These are phyloP conservation scores for Serripes groenlandicus DNA, from an alignment of 2,888 invertebrate species.

Conservation along the genomic window DNA sequence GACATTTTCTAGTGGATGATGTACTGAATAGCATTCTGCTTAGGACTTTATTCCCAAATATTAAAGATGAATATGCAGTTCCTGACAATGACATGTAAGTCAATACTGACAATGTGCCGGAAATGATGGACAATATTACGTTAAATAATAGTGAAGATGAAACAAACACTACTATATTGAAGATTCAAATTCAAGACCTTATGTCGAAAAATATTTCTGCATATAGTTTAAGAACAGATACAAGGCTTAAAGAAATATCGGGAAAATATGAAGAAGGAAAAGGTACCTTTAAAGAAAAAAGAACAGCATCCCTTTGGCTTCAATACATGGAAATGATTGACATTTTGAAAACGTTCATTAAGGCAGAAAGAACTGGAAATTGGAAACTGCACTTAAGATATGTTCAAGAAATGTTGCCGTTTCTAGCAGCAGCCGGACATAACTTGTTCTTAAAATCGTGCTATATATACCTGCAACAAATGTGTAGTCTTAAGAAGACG, in stretches of 20 bases:
- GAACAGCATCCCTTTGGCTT: slow-evolving; percentile 58
- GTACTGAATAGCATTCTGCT: slow-evolving; percentile 41
- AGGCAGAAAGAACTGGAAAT: slow-evolving; percentile 60
- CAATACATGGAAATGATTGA: slow-evolving; percentile 71
- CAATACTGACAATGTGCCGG: neutral
- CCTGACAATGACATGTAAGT: neutral
- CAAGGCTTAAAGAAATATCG: neutral
- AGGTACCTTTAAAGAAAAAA: neutral
- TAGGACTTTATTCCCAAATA: slow-evolving; percentile 18
- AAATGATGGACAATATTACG: neutral
- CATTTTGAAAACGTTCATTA: slow-evolving; percentile 65
- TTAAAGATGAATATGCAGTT: neutral
- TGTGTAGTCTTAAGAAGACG: too few species aligned
- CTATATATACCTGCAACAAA: slow-evolving; percentile 24
- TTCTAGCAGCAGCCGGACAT: slow-evolving; percentile 39
- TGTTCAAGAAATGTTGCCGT: slow-evolving; percentile 35
- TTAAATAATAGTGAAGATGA: neutral
- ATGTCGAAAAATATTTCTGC: neutral
- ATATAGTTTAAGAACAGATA: neutral
- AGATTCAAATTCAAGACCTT: slow-evolving; percentile 9
- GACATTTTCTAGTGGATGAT: slow-evolving; percentile 67
- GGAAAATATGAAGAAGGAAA: neutral
- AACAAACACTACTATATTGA: neutral
- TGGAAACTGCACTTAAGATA: slow-evolving; percentile 18
- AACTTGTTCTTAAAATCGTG: slow-evolving; percentile 54